Evolutionary conservation across 2,888 invertebrate species (phyloP), one percentile per base, ranked within the genome.

Genomic region (Capitulum mitella): DNA sequence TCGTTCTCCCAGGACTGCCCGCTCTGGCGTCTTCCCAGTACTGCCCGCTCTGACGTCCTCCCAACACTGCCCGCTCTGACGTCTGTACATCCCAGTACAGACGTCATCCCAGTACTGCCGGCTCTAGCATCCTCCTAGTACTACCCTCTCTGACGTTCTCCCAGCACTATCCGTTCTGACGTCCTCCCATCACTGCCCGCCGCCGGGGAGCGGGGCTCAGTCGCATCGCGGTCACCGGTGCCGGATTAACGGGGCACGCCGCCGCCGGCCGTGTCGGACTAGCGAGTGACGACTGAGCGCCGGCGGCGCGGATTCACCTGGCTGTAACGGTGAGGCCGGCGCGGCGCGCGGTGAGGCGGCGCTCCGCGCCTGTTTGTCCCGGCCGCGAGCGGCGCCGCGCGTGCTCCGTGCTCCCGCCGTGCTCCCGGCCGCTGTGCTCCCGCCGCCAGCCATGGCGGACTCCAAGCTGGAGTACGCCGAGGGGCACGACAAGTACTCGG

Each of bases 351-450:
- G n/a, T 19, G 34, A 10, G 16, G 16, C 64, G 34, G 32, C 34
- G 34, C 19, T 19, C 34, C 22, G 43, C 43, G n/a, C 58, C 34
- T 64, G 64, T 64, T 64, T 64, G 34, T 16, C n/a, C 5, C 5
- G 64, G 29, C 32, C 16, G 32, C 14, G 5, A 5, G 29, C 2
- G 19, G 58, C n/a, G 29, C 34, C 19, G 34, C 32, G 64, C 34
- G 32, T 19, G 5, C 5, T 19, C 0, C 34, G 3, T 16, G 19
- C 19, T 16, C 34, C 29, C 19, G 32, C 32, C 29, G 0, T 29
- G 64, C 19, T 10, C n/a, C 0, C 64, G 29, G 64, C 3, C 1
- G 19, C 46, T 77, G 48, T 79, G 80, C 80, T 77, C 79, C 80
- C 64, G 16, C 29, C 19, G 10, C 34, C 64, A 3, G 64, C 34